Percentiles rank a stretch among this genome's conserved stretches.
Conservation (phyloP, 1,140 invertebrate genomes). For the Riptortus pedestris region DNA sequence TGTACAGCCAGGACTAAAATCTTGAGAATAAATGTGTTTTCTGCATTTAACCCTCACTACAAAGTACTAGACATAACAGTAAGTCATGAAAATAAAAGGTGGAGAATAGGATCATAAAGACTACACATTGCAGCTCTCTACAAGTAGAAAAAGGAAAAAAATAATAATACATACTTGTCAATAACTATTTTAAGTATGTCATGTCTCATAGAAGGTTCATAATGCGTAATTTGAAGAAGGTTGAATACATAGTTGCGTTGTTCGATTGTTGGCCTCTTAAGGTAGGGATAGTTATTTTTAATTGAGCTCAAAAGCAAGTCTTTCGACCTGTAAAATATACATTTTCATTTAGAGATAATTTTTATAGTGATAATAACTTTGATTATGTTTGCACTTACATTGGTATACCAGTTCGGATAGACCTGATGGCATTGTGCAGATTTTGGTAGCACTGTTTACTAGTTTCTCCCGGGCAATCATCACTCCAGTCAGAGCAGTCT, state of each 20-base stretch:
- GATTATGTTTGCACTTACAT: constrained; percentile 43
- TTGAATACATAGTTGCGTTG: constrained; percentile 29
- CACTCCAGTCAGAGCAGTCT: constrained; percentile 38
- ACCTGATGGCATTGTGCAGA: constrained; percentile 45
- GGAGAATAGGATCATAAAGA: too few species aligned
- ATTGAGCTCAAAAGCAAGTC: constrained; percentile 43
- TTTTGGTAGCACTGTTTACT: constrained; percentile 41
- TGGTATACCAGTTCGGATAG: constrained; percentile 47
- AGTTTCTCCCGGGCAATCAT: constrained; percentile 38
- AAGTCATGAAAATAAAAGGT: too few species aligned
- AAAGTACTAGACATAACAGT: too few species aligned
- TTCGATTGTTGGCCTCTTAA: constrained; percentile 41
- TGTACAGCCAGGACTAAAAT: too few species aligned
- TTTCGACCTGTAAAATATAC: constrained; percentile 42
- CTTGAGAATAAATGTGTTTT: too few species aligned
- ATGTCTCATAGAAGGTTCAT: constrained; percentile 47
- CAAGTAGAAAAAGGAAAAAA: too few species aligned
- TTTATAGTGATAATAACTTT: constrained; percentile 17
- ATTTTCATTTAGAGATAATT: constrained; percentile 30
- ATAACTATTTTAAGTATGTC: constrained; percentile 54
- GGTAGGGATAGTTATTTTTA: constrained; percentile 51
- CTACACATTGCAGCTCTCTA: too few species aligned
- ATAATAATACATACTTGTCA: constrained; percentile 53
- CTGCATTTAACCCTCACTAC: too few species aligned
- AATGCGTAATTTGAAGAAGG: constrained; percentile 44